Evolutionary conservation across 2,888 invertebrate genomes (phyloP), one percentile per base, ranked within the genome.

Genomic region (Noctua janthina): DNA sequence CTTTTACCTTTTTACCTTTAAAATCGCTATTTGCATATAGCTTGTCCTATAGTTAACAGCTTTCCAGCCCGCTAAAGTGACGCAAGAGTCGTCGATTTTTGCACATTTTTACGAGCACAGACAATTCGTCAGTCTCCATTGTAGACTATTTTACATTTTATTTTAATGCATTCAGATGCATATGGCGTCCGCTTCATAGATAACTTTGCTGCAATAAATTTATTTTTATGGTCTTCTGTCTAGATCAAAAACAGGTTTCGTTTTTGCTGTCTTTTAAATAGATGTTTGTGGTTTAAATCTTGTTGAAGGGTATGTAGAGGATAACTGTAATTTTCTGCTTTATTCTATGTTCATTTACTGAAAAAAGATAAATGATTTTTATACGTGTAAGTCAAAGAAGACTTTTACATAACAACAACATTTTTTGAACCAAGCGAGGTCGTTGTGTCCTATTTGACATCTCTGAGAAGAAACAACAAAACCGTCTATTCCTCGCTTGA

Each of bases 21-120:
- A 3, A 35, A 70, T 67, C 76, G 76, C 83, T 74, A 1, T 23
- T 7, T 67, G 72, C 80, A 74, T 75, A 11, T 85, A 49, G 76
- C 83, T 92, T 90, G 78, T 46, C 17, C 88, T 89, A 76, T 67
- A 85, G 69, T 64, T 29, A 81, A 80, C 84, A 88, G 74, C 83
- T 86, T 83, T 83, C 79, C 87, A 88, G 82, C 83, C 17, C 59
- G 81, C 68, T 46, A 79, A 82, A 91, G 83, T 96, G 95, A 95
- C 94, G 95, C 91, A 94, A 95, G 93, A 93, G 93, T 39, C 87
- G 93, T 39, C 87, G 92, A 93, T 93, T 95, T 95, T 95, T 93
- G 94, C 93, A 92, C 93, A 92, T 88, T 94, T 91, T 95, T 94
- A 95, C 92, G 94, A 94, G 87, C 90, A 62, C 92, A 90, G 89